These are phyloP conservation scores for Andrena marginata DNA, from an alignment of 2,888 invertebrate genomes.

Conservation along the genomic window DNA sequence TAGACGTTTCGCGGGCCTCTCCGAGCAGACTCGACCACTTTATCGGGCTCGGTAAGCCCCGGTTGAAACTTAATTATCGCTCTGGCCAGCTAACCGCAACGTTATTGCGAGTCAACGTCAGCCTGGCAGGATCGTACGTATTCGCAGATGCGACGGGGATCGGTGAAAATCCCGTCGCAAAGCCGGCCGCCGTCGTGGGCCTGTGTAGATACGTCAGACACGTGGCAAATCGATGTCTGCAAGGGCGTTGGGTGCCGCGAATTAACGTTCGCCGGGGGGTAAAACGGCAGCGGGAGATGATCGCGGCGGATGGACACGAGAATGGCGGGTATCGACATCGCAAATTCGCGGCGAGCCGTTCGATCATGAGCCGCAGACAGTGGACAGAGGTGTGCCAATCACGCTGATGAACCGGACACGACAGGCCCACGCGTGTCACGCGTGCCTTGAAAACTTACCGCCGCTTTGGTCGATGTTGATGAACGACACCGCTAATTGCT, in stretches of 20 bases:
- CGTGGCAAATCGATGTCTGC: neutral
- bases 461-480: slow-evolving; percentile 48
- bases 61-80: neutral
- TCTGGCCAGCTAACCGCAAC: slow-evolving; percentile 1
- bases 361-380: slow-evolving; percentile 10
- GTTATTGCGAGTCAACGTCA: slow-evolving; percentile 22
- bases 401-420: slow-evolving; percentile 61
- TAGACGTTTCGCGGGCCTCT: neutral
- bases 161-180: slow-evolving; percentile 25
- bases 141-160: slow-evolving; percentile 32
- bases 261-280: slow-evolving; percentile 52
- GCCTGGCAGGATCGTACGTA: slow-evolving; percentile 19
- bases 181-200: slow-evolving; percentile 1
- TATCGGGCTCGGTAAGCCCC: neutral
- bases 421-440: slow-evolving; percentile 29
- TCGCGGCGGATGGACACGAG: slow-evolving; percentile 45
- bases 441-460: slow-evolving; percentile 47
- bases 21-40: neutral
- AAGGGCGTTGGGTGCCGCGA: neutral
- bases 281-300: slow-evolving; percentile 38
- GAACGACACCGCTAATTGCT: slow-evolving; percentile 69
- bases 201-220: neutral
- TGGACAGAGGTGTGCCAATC: slow-evolving; percentile 51
- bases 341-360: slow-evolving; percentile 53
- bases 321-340: slow-evolving; percentile 60